Evolutionary conservation across 35 echinoderm and acorn worm species (phyloP).

Genomic region (Ophiothrix spiculata): DNA sequence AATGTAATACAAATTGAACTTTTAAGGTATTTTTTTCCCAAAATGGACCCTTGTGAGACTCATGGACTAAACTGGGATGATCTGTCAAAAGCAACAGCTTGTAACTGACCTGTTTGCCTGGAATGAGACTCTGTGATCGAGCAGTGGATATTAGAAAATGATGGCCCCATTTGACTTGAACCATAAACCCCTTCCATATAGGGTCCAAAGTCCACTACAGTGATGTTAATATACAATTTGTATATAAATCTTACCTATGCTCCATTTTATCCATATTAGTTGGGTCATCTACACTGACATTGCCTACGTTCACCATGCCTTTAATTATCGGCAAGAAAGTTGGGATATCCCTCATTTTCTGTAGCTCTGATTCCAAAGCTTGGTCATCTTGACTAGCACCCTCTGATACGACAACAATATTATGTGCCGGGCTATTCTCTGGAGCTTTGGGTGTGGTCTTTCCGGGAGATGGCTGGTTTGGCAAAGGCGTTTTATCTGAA

Average conservation of each 20-base stretch:
- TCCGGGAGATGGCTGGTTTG: slow-evolving; percentile 14
- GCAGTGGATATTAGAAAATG: too few relatives aligned
- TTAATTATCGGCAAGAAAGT: slow-evolving; percentile 90
- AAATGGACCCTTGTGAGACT: too few relatives aligned
- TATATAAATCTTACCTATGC: slow-evolving; percentile 73
- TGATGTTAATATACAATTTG: too few relatives aligned
- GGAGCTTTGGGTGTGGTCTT: slow-evolving; percentile 20
- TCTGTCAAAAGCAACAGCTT: too few relatives aligned
- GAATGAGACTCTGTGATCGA: too few relatives aligned
- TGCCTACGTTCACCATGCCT: slow-evolving; percentile 44
- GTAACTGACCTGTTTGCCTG: too few relatives aligned
- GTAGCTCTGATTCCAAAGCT: slow-evolving; percentile 70
- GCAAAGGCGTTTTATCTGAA: slow-evolving; percentile 14
- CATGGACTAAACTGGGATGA: too few relatives aligned
- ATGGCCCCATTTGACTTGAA: too few relatives aligned
- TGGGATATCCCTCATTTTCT: slow-evolving; percentile 97
- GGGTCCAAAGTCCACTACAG: too few relatives aligned
- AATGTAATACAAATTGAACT: too few relatives aligned
- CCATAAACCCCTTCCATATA: too few relatives aligned
- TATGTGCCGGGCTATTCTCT: slow-evolving; percentile 50
- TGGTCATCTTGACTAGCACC: slow-evolving; percentile 39
- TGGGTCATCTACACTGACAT: slow-evolving; percentile 78
- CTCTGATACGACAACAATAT: slow-evolving; percentile 73
- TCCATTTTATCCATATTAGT: slow-evolving; percentile 92
- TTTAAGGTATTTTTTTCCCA: too few relatives aligned